Evolutionary conservation across 2,888 invertebrate species (phyloP).

Genomic region (Erynnis tages): DNA sequence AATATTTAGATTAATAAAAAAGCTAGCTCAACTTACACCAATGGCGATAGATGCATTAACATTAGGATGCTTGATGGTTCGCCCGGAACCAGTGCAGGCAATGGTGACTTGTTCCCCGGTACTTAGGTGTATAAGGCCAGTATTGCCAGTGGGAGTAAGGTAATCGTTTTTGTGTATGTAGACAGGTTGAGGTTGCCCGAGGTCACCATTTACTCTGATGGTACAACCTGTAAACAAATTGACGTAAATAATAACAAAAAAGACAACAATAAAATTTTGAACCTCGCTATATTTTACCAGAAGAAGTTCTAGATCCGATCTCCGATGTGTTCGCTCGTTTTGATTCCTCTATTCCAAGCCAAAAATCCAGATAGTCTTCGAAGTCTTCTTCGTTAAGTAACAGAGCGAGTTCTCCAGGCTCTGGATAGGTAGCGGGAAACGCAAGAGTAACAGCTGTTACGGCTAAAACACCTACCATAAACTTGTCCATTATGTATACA

Average conservation of each 20-base stretch:
- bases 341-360: conserved; percentile 57
- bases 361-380: conserved; percentile 69
- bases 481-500: too few species aligned
- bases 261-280: not conserved
- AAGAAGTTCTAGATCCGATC: conserved; percentile 51
- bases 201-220: conserved; percentile 70
- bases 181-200: conserved; percentile 82
- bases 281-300: not conserved
- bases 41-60: not conserved
- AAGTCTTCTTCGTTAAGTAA: conserved; percentile 68
- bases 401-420: conserved; percentile 60
- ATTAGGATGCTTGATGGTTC: conserved; percentile 47
- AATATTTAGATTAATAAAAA: not conserved
- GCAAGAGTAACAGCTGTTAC: too few species aligned
- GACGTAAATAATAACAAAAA: too few species aligned
- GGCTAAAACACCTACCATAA: too few species aligned
- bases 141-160: conserved; percentile 53
- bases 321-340: conserved; percentile 43
- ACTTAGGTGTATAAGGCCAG: conserved; percentile 52
- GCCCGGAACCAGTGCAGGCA: conserved; percentile 57
- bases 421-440: too few species aligned
- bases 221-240: conserved; percentile 54
- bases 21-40: not conserved
- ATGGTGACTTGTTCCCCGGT: conserved; percentile 55
- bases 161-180: conserved; percentile 64